These are phyloP conservation scores for Saccostrea echinata DNA, from an alignment of 1,140 invertebrate genomes.

Conservation along the genomic window DNA sequence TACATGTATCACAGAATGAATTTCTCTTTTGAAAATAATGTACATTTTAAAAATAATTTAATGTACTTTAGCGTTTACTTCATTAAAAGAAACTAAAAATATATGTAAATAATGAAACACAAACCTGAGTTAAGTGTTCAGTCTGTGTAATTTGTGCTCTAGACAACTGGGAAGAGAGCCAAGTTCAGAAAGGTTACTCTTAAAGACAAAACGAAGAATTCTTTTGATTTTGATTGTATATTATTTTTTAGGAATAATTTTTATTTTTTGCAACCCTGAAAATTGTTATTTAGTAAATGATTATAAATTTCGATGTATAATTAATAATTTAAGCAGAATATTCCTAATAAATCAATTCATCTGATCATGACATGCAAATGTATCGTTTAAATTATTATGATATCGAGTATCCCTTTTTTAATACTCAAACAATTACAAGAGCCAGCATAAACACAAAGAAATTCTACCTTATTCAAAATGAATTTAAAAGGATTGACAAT, in stretches of 20 bases:
- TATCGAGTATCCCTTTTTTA: background rate
- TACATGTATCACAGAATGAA: too few relatives aligned
- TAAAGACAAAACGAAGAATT: too few relatives aligned
- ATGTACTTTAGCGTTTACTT: too few relatives aligned
- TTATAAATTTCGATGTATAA: too few relatives aligned
- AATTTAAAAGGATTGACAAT: conserved; percentile 19
- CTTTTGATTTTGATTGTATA: too few relatives aligned
- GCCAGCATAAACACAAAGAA: background rate
- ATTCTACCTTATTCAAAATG: background rate
- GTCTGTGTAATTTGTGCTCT: background rate
- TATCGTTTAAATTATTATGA: background rate
- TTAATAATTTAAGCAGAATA: too few relatives aligned
- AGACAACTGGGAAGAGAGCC: background rate
- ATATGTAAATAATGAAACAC: background rate
- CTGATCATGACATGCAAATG: background rate
- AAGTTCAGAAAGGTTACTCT: background rate
- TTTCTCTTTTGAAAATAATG: background rate
- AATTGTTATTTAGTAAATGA: too few relatives aligned
- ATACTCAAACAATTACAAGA: background rate
- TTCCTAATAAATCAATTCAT: too few relatives aligned
- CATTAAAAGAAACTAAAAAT: background rate
- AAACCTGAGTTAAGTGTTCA: background rate
- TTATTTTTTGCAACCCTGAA: too few relatives aligned
- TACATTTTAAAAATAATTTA: background rate
- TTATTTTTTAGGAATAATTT: too few relatives aligned